Percentiles rank a stretch among this genome's conserved stretches.
Conservation (phyloP, 2,797 vertebrate genomes). For the Australoheros facetus region DNA sequence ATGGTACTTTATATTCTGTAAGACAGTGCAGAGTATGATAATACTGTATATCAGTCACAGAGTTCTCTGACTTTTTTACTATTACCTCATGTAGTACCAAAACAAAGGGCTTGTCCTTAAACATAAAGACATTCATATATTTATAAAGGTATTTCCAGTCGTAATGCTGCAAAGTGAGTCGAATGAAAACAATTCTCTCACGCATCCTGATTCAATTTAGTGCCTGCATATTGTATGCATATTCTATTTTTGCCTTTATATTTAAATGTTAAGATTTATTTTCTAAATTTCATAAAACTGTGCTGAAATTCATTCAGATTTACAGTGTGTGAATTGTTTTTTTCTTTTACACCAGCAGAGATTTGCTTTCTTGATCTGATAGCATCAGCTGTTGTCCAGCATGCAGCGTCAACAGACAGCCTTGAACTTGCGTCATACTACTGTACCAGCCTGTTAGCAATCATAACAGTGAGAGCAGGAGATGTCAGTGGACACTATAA, state of each 20-base stretch:
- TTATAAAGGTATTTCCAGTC: not conserved
- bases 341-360: not conserved
- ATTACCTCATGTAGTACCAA: not conserved
- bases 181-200: not conserved
- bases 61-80: slow-evolving; percentile 4
- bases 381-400: not conserved
- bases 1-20: slow-evolving; percentile 2
- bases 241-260: not conserved
- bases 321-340: not conserved
- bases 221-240: not conserved
- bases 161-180: not conserved
- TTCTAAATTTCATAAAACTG: not conserved
- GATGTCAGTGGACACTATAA: slow-evolving; percentile 28
- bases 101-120: not conserved
- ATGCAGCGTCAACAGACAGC: not conserved
- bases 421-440: not conserved
- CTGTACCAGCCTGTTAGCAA: slow-evolving; percentile 13
- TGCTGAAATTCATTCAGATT: not conserved
- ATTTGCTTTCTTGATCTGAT: not conserved
- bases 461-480: slow-evolving; percentile 4
- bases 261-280: not conserved
- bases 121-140: not conserved
- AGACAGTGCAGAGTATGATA: not conserved
- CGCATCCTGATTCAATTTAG: not conserved
- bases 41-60: slow-evolving; percentile 1